A percentile compares a stretch with the other conserved stretches of the same genome.
Conservation (phyloP, 2,888 invertebrate genomes). For the Andrena camellia region DNA sequence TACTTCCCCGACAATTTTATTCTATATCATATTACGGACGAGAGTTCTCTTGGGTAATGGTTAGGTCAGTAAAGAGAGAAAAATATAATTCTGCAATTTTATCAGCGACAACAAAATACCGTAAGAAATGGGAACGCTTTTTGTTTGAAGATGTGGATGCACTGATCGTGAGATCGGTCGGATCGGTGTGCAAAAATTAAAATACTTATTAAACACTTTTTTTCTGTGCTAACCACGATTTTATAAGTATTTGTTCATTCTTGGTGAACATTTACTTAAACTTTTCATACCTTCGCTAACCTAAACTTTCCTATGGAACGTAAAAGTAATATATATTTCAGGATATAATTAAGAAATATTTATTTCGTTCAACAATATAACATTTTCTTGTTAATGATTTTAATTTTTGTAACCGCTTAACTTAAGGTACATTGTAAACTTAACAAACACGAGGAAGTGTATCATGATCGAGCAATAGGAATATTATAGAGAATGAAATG, state of each 20-base stretch:
- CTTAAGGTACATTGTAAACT: constrained; percentile 11
- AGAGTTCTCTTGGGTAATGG: neutral
- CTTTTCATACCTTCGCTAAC: neutral
- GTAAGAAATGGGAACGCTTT: constrained; percentile 4
- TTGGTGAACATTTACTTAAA: neutral
- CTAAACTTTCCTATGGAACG: neutral
- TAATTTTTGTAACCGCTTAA: neutral
- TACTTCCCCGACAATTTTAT: neutral
- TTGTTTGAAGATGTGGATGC: constrained; percentile 20
- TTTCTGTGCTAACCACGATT: neutral
- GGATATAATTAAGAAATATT: constrained; percentile 11
- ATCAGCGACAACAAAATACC: neutral
- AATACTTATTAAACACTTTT: constrained; percentile 2
- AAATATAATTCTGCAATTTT: neutral
- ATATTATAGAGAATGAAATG: neutral
- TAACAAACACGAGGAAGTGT: constrained; percentile 15
- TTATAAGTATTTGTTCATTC: neutral
- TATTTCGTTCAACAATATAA: constrained; percentile 5
- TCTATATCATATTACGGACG: neutral
- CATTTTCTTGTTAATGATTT: constrained; percentile 24
- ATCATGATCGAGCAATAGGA: neutral
- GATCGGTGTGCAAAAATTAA: constrained; percentile 27
- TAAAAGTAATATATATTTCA: neutral
- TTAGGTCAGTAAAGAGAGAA: neutral
- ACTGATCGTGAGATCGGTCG: constrained; percentile 27